Evolutionary conservation across 2,797 vertebrate genomes (phyloP), one percentile per base, ranked within the genome.

Genomic region (Sebastes trivittatus): DNA sequence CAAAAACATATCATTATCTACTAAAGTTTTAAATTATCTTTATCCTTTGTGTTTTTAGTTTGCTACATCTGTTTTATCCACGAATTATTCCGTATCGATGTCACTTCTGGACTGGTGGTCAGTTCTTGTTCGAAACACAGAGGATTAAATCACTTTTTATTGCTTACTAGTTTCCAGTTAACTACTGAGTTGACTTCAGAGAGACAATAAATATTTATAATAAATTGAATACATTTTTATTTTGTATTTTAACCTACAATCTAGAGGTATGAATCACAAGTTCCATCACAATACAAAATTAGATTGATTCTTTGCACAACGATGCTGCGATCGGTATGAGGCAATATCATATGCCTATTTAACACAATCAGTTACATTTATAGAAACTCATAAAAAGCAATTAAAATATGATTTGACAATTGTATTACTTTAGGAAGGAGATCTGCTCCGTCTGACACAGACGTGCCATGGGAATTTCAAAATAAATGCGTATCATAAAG

Each of bases 401-500:
- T 0, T 42, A 7, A 16, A 42, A 42, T 42, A 18, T 16, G 38
- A 42, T 42, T 42, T 16, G 14, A 42, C 38, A 42, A 16, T 42
- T 16, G 0, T 42, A 7, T 42, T 42, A 16, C 38, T 7, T 42
- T 42, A 7, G 38, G 38, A 42, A 42, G 14, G 6, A 42, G 38
- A 42, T 42, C 14, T 42, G 38, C 38, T 42, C 13, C 38, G 38
- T 16, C 38, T 42, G 2, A 42, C 38, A 0, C 14, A 42, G 38
- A 16, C 14, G 38, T 42, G 13, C 14, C 38, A 16, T 16, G 13
- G 38, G 38, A 42, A 42, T 6, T 16, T 42, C 13, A 42, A 42
- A 42, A 38, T 16, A 42, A 42, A 3, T 42, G 0, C 0, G 16
- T 1, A 16, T 18, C 16, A 16, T 46, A 1, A 46, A 46, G 42